Base-by-base conservation (phyloP, 2,888 invertebrate species). In the Escarpia spicata region DNA sequence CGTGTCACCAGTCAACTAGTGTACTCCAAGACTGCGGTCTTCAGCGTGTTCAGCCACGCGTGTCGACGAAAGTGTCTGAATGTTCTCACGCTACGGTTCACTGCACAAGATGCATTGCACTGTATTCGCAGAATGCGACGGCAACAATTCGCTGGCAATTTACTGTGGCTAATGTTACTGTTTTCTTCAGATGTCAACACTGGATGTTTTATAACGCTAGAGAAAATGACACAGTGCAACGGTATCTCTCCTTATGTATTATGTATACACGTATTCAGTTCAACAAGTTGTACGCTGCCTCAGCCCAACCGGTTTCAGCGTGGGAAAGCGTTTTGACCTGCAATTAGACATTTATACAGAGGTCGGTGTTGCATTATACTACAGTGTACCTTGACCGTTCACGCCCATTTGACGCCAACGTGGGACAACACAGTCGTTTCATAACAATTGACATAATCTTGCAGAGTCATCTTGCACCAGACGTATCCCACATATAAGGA, bases 31-130 rank as follows among this genome's bases (percentile, higher is more conserved):
- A 6, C 75, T 75, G 75, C 3, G 75, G 26, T 3, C 26, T 1
- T 12, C 60, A 12, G 60, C 60, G 26, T 75, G 26, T 3, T 6
- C 75, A 75, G n/a, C 75, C 26, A 75, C 19, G 75, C n/a, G n/a
- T 19, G 75, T 75, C 75, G 75, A 75, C 19, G n/a, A 75, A 26
- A 75, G 75, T 75, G 19, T 26, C 75, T 75, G 75, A 75, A 26
- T 75, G 75, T 75, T 75, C 75, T 75, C 75, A 26, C 75, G 75
- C 19, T 75, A 75, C 75, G 75, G 75, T 75, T 75, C 75, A 75
- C 75, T 75, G 75, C 26, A 1, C n/a, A 6, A 19, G 26, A 26
- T 75, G 75, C 26, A 75, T 75, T n/a, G 26, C 19, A 75, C 19
- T 75, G 75, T 26, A 75, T 75, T 75, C 75, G 75, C 26, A 75